Conservation (phyloP, 2,113 vertebrate genomes). For the Labrus mixtus region DNA sequence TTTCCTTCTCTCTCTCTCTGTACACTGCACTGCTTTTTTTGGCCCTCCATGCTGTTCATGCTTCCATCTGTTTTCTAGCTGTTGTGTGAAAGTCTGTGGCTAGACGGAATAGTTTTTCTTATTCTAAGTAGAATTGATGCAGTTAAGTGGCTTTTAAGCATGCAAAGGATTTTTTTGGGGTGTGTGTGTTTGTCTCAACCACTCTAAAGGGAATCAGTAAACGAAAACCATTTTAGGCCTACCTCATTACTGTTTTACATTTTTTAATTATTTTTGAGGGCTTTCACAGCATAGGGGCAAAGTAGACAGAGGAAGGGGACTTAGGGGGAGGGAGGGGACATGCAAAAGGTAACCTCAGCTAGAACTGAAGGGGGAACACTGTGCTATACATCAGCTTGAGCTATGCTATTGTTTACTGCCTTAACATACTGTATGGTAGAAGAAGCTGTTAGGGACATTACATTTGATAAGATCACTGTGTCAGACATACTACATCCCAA, state of each 20-base stretch:
- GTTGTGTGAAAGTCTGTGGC: slow-evolving; percentile 25
- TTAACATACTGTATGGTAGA: too few relatives aligned
- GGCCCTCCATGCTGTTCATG: slow-evolving; percentile 22
- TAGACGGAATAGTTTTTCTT: slow-evolving; percentile 46
- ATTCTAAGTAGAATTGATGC: slow-evolving; percentile 4
- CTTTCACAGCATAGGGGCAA: background rate
- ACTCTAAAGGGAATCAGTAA: slow-evolving; percentile 11
- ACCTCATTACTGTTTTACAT: slow-evolving; percentile 13
- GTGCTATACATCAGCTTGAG: background rate
- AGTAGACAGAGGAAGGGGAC: background rate
- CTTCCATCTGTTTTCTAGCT: slow-evolving; percentile 26
- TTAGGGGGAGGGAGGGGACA: background rate
- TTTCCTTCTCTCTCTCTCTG: slow-evolving; percentile 2
- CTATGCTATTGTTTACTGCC: too few relatives aligned
- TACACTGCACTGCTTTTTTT: background rate
- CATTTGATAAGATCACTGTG: too few relatives aligned
- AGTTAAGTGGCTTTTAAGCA: slow-evolving; percentile 37
- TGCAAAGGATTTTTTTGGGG: slow-evolving; percentile 14
- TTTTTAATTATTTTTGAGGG: background rate
- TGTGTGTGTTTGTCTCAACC: slow-evolving; percentile 21
- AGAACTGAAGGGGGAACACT: background rate
- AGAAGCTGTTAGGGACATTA: too few relatives aligned
- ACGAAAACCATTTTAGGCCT: slow-evolving; percentile 19
- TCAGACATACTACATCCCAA: too few relatives aligned
- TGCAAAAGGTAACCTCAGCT: background rate